A percentile compares a stretch with the other conserved stretches of the same genome.
Evolutionary conservation across 2,797 vertebrate species (phyloP).

Genomic region (Otolemur crassicaudatus): DNA sequence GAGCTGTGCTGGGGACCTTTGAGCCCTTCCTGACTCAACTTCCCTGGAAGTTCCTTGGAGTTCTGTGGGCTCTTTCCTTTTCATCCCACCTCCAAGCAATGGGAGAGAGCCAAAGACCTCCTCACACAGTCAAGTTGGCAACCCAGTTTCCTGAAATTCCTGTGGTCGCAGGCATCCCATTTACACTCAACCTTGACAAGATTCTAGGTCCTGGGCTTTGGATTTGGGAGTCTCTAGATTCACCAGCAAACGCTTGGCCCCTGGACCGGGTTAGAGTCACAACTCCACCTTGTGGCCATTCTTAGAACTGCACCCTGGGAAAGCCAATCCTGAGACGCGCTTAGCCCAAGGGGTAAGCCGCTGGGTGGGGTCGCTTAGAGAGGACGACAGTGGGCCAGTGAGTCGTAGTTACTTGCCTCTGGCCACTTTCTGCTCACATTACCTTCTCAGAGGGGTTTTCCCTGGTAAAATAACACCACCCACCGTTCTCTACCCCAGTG

Average conservation of each 20-base stretch:
- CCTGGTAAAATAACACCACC: neutral
- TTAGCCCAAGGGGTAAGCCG: no score
- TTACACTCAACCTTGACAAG: neutral
- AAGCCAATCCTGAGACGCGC: fast-evolving
- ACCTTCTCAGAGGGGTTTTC: neutral
- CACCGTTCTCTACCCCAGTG: neutral
- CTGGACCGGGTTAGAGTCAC: neutral
- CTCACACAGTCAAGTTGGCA: neutral
- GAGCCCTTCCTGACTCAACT: neutral
- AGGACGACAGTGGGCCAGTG: neutral
- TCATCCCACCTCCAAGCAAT: neutral
- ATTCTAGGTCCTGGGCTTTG: neutral
- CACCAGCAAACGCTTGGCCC: neutral
- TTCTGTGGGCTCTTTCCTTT: neutral
- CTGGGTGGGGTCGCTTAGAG: fast-evolving
- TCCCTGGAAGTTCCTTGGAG: neutral
- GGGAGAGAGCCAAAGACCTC: neutral
- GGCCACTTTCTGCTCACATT: neutral
- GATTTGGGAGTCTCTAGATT: neutral
- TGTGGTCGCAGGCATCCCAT: neutral
- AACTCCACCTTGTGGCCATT: slow-evolving; percentile 51
- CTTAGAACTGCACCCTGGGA: neutral
- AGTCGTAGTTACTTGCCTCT: neutral
- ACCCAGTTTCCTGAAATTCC: neutral
- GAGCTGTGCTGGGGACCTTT: no score